Conservation (phyloP, 1,140 invertebrate species). For the Aplysia californica region DNA sequence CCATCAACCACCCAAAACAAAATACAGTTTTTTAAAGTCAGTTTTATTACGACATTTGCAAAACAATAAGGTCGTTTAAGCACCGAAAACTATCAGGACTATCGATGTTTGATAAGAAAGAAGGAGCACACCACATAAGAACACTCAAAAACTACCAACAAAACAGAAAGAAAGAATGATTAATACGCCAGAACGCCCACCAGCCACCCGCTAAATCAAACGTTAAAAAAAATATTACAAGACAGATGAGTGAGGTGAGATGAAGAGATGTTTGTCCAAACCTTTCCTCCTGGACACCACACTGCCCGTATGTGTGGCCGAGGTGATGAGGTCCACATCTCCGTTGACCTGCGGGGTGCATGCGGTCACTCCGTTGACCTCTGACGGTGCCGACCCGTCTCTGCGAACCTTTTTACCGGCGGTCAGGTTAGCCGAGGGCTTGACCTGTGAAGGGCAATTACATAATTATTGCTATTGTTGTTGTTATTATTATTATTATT, state of each 20-base stretch:
- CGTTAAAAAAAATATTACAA: background rate
- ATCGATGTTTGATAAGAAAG: too few species aligned
- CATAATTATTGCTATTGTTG: too few species aligned
- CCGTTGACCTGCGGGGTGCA: background rate
- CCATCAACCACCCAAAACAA: background rate
- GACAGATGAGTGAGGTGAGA: background rate
- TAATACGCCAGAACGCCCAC: too few species aligned
- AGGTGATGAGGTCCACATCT: constrained; percentile 16
- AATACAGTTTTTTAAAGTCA: background rate
- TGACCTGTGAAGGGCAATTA: background rate
- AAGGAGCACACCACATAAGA: too few species aligned
- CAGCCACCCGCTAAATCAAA: too few species aligned
- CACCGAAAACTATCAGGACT: too few species aligned
- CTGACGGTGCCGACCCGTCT: background rate
- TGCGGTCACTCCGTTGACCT: background rate
- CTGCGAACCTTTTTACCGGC: constrained; percentile 10
- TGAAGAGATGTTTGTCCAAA: background rate
- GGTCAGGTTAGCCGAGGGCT: background rate
- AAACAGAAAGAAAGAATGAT: background rate
- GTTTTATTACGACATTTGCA: background rate
- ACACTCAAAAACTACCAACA: background rate
- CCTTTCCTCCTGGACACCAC: constrained; percentile 9
- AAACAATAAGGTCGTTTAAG: too few species aligned
- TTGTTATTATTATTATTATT: too few species aligned
- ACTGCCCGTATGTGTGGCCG: background rate